Percentiles rank a stretch among this genome's conserved stretches.
Conservation (phyloP, 2,888 invertebrate genomes). For the Axea sp. region DNA sequence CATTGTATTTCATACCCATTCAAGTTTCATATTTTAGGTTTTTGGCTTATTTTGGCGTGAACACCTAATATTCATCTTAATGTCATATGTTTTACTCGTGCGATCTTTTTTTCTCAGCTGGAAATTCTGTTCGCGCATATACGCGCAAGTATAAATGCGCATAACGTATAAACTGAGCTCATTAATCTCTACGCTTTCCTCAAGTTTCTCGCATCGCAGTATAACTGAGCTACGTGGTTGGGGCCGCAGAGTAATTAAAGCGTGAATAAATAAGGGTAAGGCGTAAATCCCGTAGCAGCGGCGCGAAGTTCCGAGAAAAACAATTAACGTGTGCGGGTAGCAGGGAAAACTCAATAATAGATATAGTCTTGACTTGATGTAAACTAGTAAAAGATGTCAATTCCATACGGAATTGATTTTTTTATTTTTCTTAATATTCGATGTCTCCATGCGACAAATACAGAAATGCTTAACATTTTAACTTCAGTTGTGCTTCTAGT, state of each 20-base stretch:
- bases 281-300: slow-evolving; percentile 72
- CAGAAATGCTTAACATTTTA: too few relatives aligned
- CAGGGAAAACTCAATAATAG: slow-evolving; percentile 53
- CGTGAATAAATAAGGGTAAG: slow-evolving; percentile 77
- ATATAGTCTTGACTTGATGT: slow-evolving; percentile 50
- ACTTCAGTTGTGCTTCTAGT: too few relatives aligned
- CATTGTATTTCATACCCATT: not conserved
- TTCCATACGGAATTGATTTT: slow-evolving; percentile 26
- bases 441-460: too few relatives aligned
- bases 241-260: slow-evolving; percentile 76
- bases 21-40: slow-evolving; percentile 10
- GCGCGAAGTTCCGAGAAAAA: slow-evolving; percentile 66
- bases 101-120: slow-evolving; percentile 41
- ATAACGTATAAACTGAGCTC: slow-evolving; percentile 71
- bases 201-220: slow-evolving; percentile 75
- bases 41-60: slow-evolving; percentile 17
- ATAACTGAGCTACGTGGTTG: slow-evolving; percentile 62
- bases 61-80: slow-evolving; percentile 54
- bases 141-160: slow-evolving; percentile 59
- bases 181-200: slow-evolving; percentile 72
- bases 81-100: slow-evolving; percentile 56
- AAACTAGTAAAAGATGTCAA: slow-evolving; percentile 49
- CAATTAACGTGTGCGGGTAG: slow-evolving; percentile 66
- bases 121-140: slow-evolving; percentile 57
- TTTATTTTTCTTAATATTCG: too few relatives aligned